Evolutionary conservation across 2,888 invertebrate species (phyloP).

Genomic region (Phania funesta): DNA sequence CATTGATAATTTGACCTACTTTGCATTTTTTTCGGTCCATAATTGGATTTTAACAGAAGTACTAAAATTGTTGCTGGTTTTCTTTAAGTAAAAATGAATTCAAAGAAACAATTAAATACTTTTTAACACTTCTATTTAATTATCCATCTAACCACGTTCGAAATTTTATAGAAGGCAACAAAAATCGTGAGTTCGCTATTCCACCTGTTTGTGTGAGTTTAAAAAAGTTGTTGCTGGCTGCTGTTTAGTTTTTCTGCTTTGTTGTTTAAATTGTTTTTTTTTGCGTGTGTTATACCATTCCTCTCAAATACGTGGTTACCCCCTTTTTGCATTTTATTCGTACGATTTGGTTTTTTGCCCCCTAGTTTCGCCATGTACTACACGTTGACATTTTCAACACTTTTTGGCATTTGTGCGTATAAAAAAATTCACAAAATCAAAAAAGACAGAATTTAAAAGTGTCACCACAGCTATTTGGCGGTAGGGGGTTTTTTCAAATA

Average conservation of each 20-base stretch:
- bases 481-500: background rate
- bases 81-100: too few relatives aligned
- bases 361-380: conserved; percentile 9
- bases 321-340: background rate
- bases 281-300: conserved; percentile 2
- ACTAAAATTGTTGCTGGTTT: too few relatives aligned
- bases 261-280: background rate
- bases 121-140: background rate
- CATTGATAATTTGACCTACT: too few relatives aligned
- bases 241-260: conserved; percentile 2
- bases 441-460: conserved; percentile 37
- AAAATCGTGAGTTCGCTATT: conserved; percentile 19
- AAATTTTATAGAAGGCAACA: background rate
- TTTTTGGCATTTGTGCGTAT: conserved; percentile 59
- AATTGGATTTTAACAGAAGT: too few relatives aligned
- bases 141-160: conserved; percentile 18
- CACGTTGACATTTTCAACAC: conserved; percentile 54
- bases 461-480: background rate
- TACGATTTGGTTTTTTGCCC: conserved; percentile 1
- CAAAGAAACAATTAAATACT: background rate
- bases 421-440: conserved; percentile 1
- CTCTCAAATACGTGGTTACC: background rate
- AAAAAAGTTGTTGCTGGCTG: conserved; percentile 17
- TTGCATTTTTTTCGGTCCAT: too few relatives aligned
- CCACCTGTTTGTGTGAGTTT: conserved; percentile 44